Evolutionary conservation across 2,113 vertebrate genomes (phyloP).

Genomic region (Tragelaphus buxtoni): DNA sequence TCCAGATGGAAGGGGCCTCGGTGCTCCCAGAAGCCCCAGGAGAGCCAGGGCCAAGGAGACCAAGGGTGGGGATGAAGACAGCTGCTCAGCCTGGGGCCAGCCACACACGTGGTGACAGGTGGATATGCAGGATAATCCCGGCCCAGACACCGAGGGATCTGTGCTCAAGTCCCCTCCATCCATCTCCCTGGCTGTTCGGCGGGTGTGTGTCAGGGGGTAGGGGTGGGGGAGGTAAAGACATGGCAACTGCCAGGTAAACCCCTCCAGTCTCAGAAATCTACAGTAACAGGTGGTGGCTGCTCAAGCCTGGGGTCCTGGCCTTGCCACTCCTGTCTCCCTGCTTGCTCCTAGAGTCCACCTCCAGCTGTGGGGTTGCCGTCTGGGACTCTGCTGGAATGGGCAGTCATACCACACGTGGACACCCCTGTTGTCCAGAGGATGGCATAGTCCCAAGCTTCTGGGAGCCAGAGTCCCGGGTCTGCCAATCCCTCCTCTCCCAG

Average conservation of each 20-base stretch:
- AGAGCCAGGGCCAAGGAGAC: neutral
- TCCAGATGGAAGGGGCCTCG: neutral
- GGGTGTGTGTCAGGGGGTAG: neutral
- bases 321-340: neutral
- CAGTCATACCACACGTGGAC: neutral
- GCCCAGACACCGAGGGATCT: constrained; percentile 19
- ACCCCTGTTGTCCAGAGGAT: neutral
- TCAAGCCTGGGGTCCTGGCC: neutral
- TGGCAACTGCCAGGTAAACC: neutral
- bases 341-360: neutral
- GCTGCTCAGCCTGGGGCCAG: constrained; percentile 6
- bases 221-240: neutral
- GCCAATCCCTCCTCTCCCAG: neutral
- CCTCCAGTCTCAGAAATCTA: neutral
- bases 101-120: constrained; percentile 42
- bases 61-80: neutral
- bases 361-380: neutral
- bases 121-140: constrained; percentile 4
- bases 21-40: neutral
- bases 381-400: fast-evolving
- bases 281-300: neutral
- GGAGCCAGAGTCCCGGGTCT: neutral
- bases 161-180: neutral
- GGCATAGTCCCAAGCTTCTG: neutral
- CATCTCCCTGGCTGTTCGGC: neutral